Percentiles rank a stretch among this genome's conserved stretches.
Conservation (phyloP, 1,140 invertebrate species). For the Eumaeus atala region DNA sequence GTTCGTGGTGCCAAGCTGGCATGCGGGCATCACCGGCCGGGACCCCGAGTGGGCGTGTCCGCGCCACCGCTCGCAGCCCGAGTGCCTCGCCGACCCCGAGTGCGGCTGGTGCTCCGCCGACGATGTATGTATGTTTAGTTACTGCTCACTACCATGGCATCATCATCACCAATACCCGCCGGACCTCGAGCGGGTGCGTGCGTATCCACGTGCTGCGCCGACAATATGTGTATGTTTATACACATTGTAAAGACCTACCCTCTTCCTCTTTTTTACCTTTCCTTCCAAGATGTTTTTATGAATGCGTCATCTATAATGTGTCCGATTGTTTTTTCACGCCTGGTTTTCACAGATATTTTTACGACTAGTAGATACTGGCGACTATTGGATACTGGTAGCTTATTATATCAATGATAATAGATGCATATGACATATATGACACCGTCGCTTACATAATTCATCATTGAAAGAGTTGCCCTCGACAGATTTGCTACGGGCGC, state of each 20-base stretch:
- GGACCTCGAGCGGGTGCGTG: constrained; percentile 93
- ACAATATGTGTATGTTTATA: constrained; percentile 71
- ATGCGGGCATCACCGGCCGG: constrained; percentile 78
- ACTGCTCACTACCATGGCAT: neutral
- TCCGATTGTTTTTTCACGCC: too few relatives aligned
- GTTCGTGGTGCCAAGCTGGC: constrained; percentile 84
- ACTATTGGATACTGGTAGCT: too few relatives aligned
- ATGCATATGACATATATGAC: too few relatives aligned
- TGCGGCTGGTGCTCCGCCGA: constrained; percentile 95
- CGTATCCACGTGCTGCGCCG: constrained; percentile 87
- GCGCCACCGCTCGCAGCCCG: constrained; percentile 81
- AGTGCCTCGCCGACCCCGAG: constrained; percentile 91
- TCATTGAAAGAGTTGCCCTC: constrained; percentile 16
- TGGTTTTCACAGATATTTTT: too few relatives aligned
- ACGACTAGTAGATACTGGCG: too few relatives aligned
- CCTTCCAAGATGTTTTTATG: too few relatives aligned
- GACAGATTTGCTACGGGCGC: constrained; percentile 85
- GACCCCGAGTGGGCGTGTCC: constrained; percentile 84
- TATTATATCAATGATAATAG: too few relatives aligned
- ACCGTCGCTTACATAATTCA: too few relatives aligned
- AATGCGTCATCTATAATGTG: too few relatives aligned
- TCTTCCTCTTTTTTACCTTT: too few relatives aligned
- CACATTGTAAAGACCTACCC: too few relatives aligned
- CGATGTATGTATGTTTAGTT: constrained; percentile 63
- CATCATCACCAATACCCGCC: constrained; percentile 84